Conservation (phyloP, 2,888 invertebrate species). For the Athalia circularis region DNA sequence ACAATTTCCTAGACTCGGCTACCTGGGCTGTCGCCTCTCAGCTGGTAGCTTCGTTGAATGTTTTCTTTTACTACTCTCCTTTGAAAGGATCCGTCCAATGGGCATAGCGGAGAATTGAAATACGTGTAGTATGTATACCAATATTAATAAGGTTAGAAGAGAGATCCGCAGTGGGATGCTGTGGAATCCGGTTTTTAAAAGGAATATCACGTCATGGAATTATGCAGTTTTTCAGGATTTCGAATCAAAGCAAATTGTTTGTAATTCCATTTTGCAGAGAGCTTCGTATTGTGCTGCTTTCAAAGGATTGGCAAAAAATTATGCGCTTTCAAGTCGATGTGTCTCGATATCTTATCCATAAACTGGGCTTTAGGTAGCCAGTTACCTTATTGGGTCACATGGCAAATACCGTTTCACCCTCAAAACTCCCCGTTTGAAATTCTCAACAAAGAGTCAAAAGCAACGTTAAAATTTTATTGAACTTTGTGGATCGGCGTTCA, state of each 20-base stretch:
- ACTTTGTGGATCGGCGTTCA: conserved; percentile 27
- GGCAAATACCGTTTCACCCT: conserved; percentile 24
- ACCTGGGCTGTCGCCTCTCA: conserved; percentile 3
- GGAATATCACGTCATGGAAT: background rate
- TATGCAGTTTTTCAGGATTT: background rate
- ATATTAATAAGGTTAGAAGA: too few species aligned
- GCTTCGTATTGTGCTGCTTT: too few species aligned
- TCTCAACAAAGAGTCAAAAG: conserved; percentile 45
- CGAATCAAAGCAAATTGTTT: background rate
- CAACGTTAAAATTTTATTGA: conserved; percentile 50
- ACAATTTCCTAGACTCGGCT: conserved; percentile 10
- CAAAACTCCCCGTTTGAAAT: conserved; percentile 36
- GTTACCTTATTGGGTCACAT: conserved; percentile 27
- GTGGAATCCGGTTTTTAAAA: background rate
- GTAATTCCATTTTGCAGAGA: too few species aligned
- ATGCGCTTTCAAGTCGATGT: too few species aligned
- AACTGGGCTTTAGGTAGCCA: conserved; percentile 8
- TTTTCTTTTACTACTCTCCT: conserved; percentile 11
- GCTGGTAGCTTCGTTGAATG: conserved; percentile 17
- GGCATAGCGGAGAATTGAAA: background rate
- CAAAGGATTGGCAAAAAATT: too few species aligned
- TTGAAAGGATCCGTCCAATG: background rate
- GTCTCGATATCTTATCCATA: too few species aligned
- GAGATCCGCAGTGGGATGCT: background rate
- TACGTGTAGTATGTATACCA: too few species aligned